phyloP scores from a whole-genome alignment of 2,797 vertebrate species.

The Podargus strigoides region DNA sequence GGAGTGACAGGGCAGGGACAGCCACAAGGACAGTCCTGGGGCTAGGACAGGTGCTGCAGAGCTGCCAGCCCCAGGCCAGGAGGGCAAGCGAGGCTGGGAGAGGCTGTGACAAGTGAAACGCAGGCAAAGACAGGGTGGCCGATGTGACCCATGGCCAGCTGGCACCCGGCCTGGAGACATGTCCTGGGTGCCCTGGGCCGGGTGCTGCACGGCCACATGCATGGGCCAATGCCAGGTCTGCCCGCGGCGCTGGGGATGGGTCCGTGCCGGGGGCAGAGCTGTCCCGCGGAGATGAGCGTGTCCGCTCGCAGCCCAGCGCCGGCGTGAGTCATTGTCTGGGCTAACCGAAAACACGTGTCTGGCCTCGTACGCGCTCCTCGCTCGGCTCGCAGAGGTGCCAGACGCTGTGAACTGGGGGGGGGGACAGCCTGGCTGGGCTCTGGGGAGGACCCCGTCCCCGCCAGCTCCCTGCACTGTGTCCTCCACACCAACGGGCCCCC shows the following conservation, averaged over 20 bases:
- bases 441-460: neutral
- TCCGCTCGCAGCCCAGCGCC: neutral
- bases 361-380: neutral
- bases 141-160: neutral
- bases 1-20: neutral
- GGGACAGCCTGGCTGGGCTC: neutral
- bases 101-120: neutral
- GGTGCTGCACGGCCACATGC: neutral
- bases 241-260: rapidly evolving
- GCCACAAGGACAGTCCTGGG: too few species aligned
- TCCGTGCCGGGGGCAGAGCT: neutral
- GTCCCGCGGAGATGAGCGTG: neutral
- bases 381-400: neutral
- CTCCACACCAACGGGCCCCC: neutral
- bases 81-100: neutral
- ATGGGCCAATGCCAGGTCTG: neutral
- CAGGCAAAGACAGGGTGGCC: neutral
- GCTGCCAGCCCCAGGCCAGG: rapidly evolving
- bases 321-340: conserved; percentile 57
- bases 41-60: neutral
- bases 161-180: rapidly evolving
- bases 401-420: neutral
- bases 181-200: neutral
- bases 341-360: conserved; percentile 70
- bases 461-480: neutral